Percentiles rank a stretch among this genome's conserved stretches.
These are phyloP conservation scores for Peromyscus californicus DNA, from an alignment of 2,113 vertebrate species.

Conservation along the genomic window DNA sequence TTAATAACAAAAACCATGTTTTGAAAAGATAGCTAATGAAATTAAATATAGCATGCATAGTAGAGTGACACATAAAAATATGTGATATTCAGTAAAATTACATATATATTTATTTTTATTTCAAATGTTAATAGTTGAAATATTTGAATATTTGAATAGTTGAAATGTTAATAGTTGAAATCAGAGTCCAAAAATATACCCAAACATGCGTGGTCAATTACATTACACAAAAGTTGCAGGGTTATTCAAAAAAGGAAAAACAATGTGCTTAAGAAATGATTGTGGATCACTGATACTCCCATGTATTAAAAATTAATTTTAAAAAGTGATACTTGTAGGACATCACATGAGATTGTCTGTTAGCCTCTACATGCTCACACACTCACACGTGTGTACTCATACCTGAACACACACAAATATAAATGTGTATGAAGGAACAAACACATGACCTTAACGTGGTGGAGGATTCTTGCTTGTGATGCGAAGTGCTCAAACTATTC, in stretches of 20 bases:
- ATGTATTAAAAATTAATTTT: not conserved
- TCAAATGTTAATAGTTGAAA: not conserved
- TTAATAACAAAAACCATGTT: conserved; percentile 11
- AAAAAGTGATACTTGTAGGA: not conserved
- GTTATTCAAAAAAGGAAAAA: not conserved
- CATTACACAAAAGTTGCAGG: not conserved
- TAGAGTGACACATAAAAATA: not conserved
- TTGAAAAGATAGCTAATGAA: not conserved
- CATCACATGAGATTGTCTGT: not conserved
- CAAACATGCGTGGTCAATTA: not conserved
- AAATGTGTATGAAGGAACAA: not conserved
- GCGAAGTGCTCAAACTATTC: not conserved
- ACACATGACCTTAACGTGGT: not conserved
- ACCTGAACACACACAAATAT: not conserved
- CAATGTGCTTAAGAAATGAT: not conserved
- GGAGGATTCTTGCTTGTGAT: not conserved
- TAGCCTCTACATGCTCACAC: not conserved
- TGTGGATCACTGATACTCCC: not conserved
- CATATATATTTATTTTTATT: not conserved
- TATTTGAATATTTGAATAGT: too few relatives aligned
- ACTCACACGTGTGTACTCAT: too few relatives aligned
- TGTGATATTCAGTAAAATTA: not conserved
- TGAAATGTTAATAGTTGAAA: not conserved
- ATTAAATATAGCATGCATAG: not conserved
- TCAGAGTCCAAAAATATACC: not conserved